These are phyloP conservation scores for Omphaloscelis lunosa DNA, from an alignment of 2,888 invertebrate genomes.

Conservation along the genomic window DNA sequence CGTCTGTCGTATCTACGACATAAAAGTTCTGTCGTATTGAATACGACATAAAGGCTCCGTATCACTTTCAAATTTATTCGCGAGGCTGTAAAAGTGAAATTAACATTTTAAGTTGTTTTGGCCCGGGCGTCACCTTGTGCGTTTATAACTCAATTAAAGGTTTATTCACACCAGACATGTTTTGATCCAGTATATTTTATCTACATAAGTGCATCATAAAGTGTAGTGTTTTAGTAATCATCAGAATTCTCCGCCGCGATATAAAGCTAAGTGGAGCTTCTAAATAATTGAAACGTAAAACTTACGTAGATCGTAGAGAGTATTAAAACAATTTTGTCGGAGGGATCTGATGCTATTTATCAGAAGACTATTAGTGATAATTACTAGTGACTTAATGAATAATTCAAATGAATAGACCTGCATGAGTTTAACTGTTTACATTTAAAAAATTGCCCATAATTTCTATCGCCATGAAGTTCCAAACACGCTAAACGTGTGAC, in stretches of 20 bases:
- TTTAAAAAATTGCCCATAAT: not conserved
- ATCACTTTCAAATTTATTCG: constrained; percentile 57
- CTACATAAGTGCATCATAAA: constrained; percentile 44
- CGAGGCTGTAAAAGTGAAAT: constrained; percentile 56
- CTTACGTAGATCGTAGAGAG: not conserved
- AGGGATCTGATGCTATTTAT: not conserved
- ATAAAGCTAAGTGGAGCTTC: constrained; percentile 25
- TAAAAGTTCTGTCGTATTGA: constrained; percentile 52
- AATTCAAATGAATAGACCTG: not conserved
- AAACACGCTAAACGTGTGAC: constrained; percentile 8
- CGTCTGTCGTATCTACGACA: constrained; percentile 32
- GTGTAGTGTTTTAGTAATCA: constrained; percentile 25
- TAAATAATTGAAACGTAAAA: constrained; percentile 31
- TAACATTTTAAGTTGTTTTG: constrained; percentile 58
- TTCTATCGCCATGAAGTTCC: not conserved
- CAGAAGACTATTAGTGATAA: not conserved
- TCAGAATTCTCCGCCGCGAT: constrained; percentile 5
- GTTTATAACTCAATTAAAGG: constrained; percentile 58
- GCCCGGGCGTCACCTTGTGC: constrained; percentile 36
- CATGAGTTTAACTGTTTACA: not conserved
- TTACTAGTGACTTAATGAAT: not conserved
- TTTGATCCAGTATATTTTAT: constrained; percentile 40
- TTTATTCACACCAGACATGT: constrained; percentile 41
- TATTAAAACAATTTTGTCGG: not conserved
- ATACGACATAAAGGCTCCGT: constrained; percentile 43